These are phyloP conservation scores for Tinamus major DNA, from an alignment of 2,797 vertebrate genomes.

Conservation along the genomic window DNA sequence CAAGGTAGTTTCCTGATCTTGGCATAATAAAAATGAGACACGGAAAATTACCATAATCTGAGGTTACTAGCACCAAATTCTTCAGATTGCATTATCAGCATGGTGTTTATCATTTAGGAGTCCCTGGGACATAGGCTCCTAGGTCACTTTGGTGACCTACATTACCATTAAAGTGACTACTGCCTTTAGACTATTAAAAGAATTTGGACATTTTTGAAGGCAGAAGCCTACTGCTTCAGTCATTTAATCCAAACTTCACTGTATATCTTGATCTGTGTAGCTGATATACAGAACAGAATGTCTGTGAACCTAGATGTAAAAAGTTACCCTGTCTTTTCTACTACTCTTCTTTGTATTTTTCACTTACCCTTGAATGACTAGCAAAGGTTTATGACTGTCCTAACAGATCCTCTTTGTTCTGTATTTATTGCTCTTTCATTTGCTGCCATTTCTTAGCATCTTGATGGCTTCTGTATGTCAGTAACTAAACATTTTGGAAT, in stretches of 20 bases:
- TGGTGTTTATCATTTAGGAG: neutral
- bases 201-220: neutral
- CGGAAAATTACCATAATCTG: neutral
- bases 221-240: neutral
- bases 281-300: neutral
- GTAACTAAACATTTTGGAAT: neutral
- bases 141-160: neutral
- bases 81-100: neutral
- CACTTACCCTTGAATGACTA: neutral
- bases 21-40: neutral
- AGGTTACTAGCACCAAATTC: neutral
- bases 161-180: neutral
- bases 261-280: neutral
- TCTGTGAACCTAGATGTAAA: accelerated
- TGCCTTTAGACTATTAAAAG: neutral
- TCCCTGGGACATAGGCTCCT: neutral
- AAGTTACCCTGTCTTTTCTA: neutral
- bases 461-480: neutral
- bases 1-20: neutral
- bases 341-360: neutral
- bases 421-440: neutral
- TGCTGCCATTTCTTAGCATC: neutral
- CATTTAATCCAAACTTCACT: neutral
- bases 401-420: neutral
- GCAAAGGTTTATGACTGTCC: neutral